Conservation (phyloP, 2,797 vertebrate genomes). For the Buceros bicornis region DNA sequence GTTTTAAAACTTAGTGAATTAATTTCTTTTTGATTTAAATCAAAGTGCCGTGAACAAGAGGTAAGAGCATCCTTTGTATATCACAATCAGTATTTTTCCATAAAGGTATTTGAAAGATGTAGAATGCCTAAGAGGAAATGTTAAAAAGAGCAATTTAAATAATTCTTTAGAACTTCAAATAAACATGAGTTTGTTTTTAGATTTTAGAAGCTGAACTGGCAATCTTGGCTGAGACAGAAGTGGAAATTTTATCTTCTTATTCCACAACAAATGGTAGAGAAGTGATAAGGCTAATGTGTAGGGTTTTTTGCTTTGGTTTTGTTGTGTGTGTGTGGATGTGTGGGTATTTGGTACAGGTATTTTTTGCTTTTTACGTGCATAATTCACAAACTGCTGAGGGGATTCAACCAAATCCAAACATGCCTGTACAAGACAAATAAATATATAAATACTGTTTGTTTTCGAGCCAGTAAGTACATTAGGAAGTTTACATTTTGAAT, state of each 20-base stretch:
- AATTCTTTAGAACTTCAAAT: constrained; percentile 34
- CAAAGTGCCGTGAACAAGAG: not conserved
- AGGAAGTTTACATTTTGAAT: constrained; percentile 5
- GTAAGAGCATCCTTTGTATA: not conserved
- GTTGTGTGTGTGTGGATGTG: accelerated
- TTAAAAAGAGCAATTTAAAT: not conserved
- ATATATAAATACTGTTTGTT: not conserved
- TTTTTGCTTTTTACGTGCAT: not conserved
- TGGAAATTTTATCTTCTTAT: constrained; percentile 15
- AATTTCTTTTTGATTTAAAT: constrained; percentile 11
- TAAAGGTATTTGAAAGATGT: constrained; percentile 8
- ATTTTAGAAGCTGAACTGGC: not conserved
- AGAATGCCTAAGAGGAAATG: not conserved
- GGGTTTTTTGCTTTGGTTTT: not conserved
- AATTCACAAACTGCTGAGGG: constrained; percentile 14
- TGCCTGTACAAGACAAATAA: not conserved
- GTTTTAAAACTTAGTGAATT: not conserved
- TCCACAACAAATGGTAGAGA: not conserved
- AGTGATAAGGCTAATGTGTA: not conserved
- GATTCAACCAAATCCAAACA: not conserved
- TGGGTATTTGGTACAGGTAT: not conserved
- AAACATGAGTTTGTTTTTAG: not conserved
- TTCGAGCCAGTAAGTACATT: not conserved
- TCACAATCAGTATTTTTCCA: not conserved
- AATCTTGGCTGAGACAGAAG: not conserved